A percentile compares a stretch with the other conserved stretches of the same genome.
Evolutionary conservation across 2,797 vertebrate genomes (phyloP).

Genomic region (Dendrocincla fuliginosa): DNA sequence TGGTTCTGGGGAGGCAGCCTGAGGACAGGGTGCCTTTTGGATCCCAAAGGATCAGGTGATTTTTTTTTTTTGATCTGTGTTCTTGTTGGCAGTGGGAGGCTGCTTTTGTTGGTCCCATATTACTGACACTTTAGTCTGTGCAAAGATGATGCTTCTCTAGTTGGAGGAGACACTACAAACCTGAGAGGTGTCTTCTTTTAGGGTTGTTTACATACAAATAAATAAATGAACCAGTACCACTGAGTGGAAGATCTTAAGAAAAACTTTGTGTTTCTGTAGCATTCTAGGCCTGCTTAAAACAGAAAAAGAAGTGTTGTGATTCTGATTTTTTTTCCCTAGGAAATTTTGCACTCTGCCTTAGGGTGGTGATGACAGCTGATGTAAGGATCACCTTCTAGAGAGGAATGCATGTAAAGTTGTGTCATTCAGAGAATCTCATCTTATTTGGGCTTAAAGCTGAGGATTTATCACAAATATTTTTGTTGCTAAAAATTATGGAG

Average conservation of each 20-base stretch:
- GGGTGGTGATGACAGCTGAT: not conserved
- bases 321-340: not conserved
- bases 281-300: not conserved
- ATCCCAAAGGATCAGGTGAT: not conserved
- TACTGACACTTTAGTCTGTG: not conserved
- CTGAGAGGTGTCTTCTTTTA: not conserved
- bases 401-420: not conserved
- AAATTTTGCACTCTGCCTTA: not conserved
- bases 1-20: not conserved
- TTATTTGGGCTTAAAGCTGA: not conserved
- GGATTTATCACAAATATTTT: not conserved
- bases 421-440: not conserved
- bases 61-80: not conserved
- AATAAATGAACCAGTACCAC: not conserved
- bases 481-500: not conserved
- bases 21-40: not conserved
- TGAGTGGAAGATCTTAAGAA: not conserved
- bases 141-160: not conserved
- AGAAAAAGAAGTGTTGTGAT: not conserved
- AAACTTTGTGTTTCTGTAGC: not conserved
- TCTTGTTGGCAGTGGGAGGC: not conserved
- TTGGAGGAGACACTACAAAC: not conserved
- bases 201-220: not conserved
- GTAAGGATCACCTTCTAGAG: not conserved
- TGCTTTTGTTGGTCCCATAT: not conserved